Base-by-base conservation (phyloP, 2,888 invertebrate species). In the Drosophila affinis region DNA sequence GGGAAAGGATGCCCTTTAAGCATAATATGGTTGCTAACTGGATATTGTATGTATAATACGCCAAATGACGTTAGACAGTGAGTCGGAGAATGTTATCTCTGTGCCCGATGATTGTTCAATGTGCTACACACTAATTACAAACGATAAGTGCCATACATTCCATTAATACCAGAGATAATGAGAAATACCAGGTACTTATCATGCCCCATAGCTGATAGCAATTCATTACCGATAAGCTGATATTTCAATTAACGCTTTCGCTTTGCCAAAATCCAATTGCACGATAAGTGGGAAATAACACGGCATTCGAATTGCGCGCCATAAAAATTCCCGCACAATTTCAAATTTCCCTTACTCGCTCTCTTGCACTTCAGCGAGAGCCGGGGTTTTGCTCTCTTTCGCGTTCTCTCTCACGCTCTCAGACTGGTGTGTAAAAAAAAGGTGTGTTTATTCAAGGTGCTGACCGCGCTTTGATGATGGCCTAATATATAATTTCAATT, bases 341-440 rank as follows among this genome's bases (percentile, higher is more conserved):
- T 39, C 6, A 29, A 85, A 82, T 78, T 75, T 82, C 84, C 87
- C 78, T 73, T 78, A 81, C 82, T 82, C 84, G 87, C 81, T 80
- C 76, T 63, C 55, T 39, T 10, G 39, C 14, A 39, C 59, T 60
- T 39, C 17, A 17, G 48, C 70, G 65, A 84, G 82, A 82, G 87
- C 78, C 52, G 48, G 29, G 53, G 46, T 45, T 46, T 45, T 45
- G 29, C 3, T 17, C 53, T 47, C 56, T 45, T 65, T 64, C 72
- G 21, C 54, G 9, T 57, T 56, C 77, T 67, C 49, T 63, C 69
- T 49, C 70, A 53, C 68, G 63, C 62, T 60, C 49, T 53, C 57
- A 32, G 27, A 9, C 46, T 21, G 10, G 17, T 51, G 24, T 24
- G 24, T 24, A 24, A 34, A 4, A 10, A 2, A 34, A 14, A 34